A percentile compares a stretch with the other conserved stretches of the same genome.
Conservation (phyloP, 30 jellyfish, hydroid and myxozoan species). For the Cassiopea andromeda region DNA sequence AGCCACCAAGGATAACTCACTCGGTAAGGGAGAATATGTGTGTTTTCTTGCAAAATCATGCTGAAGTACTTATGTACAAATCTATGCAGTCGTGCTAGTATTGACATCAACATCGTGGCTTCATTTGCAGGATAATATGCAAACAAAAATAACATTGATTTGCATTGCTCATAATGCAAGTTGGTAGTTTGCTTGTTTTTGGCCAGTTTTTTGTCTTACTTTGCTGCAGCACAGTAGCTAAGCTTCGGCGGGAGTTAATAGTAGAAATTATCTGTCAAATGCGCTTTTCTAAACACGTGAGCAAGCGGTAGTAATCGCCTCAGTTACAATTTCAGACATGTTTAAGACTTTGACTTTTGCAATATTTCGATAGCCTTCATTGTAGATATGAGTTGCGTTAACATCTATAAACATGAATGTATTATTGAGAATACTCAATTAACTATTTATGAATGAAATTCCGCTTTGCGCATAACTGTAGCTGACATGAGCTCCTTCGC, state of each 20-base stretch:
- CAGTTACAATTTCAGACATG: slow-evolving; percentile 16
- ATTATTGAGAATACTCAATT: neutral
- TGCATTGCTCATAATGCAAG: too few relatives aligned
- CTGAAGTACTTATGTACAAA: slow-evolving; percentile 1
- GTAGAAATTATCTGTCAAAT: slow-evolving; percentile 11
- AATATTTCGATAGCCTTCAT: neutral
- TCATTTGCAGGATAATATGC: too few relatives aligned
- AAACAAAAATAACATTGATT: too few relatives aligned
- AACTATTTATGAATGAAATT: neutral
- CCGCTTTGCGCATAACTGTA: neutral
- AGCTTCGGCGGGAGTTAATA: neutral
- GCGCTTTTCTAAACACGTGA: slow-evolving; percentile 30
- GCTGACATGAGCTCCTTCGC: neutral
- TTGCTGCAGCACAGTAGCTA: neutral
- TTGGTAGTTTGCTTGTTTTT: neutral
- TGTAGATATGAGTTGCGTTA: neutral
- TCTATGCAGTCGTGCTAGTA: slow-evolving; percentile 2
- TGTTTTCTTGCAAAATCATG: slow-evolving; percentile 1
- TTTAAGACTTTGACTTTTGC: neutral
- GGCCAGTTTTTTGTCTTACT: neutral
- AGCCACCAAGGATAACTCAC: neutral
- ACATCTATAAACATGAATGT: neutral
- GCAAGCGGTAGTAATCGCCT: slow-evolving; percentile 5
- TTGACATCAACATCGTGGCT: slow-evolving; percentile 8
- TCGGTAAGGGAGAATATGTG: slow-evolving; percentile 6